Base-by-base conservation (phyloP, 1,140 invertebrate genomes). In the Pteromalus puparum region DNA sequence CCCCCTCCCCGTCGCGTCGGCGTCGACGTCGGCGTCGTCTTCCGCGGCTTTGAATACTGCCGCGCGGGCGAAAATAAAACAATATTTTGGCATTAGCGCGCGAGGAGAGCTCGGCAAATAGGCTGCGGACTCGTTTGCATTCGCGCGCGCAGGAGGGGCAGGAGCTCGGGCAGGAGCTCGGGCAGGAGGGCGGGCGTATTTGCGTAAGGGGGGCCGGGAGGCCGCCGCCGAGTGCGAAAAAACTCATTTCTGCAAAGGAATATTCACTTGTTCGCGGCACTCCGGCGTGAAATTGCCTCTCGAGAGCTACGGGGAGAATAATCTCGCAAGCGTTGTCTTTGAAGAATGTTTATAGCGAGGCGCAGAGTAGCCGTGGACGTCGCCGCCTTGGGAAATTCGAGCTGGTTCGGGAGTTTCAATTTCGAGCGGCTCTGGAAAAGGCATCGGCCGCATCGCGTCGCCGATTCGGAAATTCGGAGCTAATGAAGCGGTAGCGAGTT, bases 231-330 rank as follows among this genome's bases (percentile, higher is more conserved):
- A 81, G 70, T 82, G 70, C 80, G 81, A 82, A 82, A 73, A 75
- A 82, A 82, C 72, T 82, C 81, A 82, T 82, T 82, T 82, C 72
- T 75, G 72, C 72, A 67, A 75, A 82, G 81, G 72, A 82, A 82
- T 75, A 82, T 82, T 82, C 81, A 82, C 72, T 82, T 82, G 72
- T 82, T 82, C 81, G 53, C 34, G 53, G 81, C 81, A 46, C 34
- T 82, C 42, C 72, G 53, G 28, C 81, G 81, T 82, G 81, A 82
- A 82, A 82, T 82, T 82, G 81, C 72, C 81, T 82, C 73, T 82
- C 61, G 26, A 74, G 28, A 72, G 61, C 61, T 21, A n/a, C n/a
- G 13, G 10, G 18, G 53, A n/a, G 48, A 74, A 81, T 61, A 81
- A 61, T 53, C 2, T 61, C 21, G 15, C 18, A 61, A 13, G 80